Evolutionary conservation across 1,140 invertebrate genomes (phyloP).

Genomic region (Ptiloglossa arizonensis): DNA sequence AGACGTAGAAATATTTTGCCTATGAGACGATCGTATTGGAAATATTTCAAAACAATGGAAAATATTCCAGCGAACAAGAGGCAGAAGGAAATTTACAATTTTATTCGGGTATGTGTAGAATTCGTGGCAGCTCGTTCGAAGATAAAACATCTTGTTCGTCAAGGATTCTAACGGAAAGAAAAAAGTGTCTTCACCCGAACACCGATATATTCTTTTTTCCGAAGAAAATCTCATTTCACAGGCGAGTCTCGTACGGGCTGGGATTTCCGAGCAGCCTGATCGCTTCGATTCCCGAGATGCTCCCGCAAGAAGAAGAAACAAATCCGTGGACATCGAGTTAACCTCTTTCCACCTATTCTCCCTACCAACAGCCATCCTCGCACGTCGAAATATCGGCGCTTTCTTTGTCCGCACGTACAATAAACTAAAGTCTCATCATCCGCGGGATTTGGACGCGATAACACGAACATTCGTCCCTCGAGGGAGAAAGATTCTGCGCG

Average conservation of each 20-base stretch:
- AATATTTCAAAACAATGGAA: too few species aligned
- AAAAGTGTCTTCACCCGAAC: not conserved
- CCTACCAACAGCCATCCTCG: constrained; percentile 1
- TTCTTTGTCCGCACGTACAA: constrained; percentile 74
- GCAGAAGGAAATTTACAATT: too few species aligned
- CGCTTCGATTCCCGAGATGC: constrained; percentile 54
- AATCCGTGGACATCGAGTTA: constrained; percentile 59
- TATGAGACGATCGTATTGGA: too few species aligned
- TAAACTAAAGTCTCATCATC: constrained; percentile 82
- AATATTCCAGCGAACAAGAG: too few species aligned
- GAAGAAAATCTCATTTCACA: constrained; percentile 68
- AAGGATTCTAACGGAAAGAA: not conserved
- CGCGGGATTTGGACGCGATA: constrained; percentile 80
- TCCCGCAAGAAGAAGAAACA: constrained; percentile 48
- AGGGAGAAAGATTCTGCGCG: constrained; percentile 47
- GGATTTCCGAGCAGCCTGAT: constrained; percentile 52
- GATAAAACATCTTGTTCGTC: not conserved
- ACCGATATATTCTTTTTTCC: constrained; percentile 5
- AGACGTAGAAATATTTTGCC: too few species aligned
- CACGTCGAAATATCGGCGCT: constrained; percentile 18
- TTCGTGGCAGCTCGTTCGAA: not conserved
- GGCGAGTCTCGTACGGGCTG: constrained; percentile 66
- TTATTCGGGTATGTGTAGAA: not conserved
- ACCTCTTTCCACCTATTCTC: constrained; percentile 33
- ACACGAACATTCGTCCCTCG: constrained; percentile 73